phyloP scores from a whole-genome alignment of 2,113 vertebrate genomes.

The Seriola dumerili region DNA sequence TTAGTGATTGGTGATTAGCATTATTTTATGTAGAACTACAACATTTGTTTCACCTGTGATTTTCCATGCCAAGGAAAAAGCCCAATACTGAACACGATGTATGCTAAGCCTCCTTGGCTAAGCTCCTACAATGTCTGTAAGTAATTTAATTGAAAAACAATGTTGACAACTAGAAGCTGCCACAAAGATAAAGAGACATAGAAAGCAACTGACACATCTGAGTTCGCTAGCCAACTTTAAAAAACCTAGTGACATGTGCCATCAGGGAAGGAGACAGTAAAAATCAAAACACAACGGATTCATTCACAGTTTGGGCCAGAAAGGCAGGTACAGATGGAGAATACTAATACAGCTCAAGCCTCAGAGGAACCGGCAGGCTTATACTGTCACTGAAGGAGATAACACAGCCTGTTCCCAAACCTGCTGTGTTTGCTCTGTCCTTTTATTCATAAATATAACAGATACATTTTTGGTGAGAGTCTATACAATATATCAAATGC shows the following conservation, averaged over 20 bases:
- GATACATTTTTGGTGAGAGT: background rate
- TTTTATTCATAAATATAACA: background rate
- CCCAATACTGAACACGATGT: background rate
- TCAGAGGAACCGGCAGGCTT: background rate
- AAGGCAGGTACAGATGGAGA: constrained; percentile 13
- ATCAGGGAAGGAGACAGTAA: constrained; percentile 1
- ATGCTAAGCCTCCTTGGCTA: background rate
- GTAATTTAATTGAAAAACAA: background rate
- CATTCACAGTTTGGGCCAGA: constrained; percentile 15
- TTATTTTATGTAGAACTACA: background rate
- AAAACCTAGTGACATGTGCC: background rate
- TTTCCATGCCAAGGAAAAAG: background rate
- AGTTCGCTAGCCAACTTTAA: background rate
- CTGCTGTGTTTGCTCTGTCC: background rate
- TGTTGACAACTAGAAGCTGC: fast-evolving
- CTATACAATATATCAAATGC: background rate
- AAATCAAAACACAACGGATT: background rate
- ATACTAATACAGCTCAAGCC: constrained; percentile 42
- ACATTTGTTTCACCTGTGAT: background rate
- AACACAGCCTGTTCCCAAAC: background rate
- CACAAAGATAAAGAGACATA: background rate
- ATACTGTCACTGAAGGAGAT: background rate
- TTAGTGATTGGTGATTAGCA: too few relatives aligned
- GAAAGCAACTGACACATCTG: background rate
- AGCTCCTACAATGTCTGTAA: background rate